Conservation (phyloP, 2,113 vertebrate genomes). For the Poecilia latipinna region DNA sequence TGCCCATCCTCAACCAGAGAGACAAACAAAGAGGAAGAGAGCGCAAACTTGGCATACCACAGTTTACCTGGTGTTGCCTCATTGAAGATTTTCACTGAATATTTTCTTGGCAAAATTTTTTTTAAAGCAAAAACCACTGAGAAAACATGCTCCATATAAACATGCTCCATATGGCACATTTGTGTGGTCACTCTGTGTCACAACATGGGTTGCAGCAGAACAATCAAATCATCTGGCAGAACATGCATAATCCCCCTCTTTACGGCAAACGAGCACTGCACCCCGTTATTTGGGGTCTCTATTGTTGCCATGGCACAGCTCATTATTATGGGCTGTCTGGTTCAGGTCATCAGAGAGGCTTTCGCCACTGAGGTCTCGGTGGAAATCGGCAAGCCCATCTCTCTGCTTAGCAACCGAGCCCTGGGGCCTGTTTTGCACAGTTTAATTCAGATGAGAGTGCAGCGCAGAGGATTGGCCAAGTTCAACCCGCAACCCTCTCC, state of each 20-base stretch:
- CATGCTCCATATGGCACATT: slow-evolving; percentile 40
- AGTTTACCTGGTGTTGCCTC: slow-evolving; percentile 26
- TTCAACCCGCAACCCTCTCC: slow-evolving; percentile 24
- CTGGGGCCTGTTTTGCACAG: slow-evolving; percentile 84
- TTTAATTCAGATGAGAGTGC: slow-evolving; percentile 84
- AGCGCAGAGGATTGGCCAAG: slow-evolving; percentile 76
- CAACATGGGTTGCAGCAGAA: slow-evolving; percentile 41
- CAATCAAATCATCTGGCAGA: slow-evolving; percentile 58
- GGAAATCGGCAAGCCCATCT: slow-evolving; percentile 80
- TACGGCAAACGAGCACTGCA: slow-evolving; percentile 51
- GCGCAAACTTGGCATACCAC: slow-evolving; percentile 52
- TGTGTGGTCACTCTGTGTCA: slow-evolving; percentile 51
- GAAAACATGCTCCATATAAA: slow-evolving; percentile 41
- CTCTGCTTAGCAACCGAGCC: slow-evolving; percentile 85
- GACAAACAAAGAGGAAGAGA: slow-evolving; percentile 65
- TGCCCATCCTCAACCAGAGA: slow-evolving; percentile 55
- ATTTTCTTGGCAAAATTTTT: slow-evolving; percentile 33
- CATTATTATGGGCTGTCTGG: slow-evolving; percentile 78
- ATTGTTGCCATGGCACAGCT: slow-evolving; percentile 71
- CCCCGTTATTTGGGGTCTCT: slow-evolving; percentile 69
- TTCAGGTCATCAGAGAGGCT: slow-evolving; percentile 78
- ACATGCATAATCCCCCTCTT: slow-evolving; percentile 67
- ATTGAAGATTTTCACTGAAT: slow-evolving; percentile 35
- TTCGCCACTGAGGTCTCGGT: slow-evolving; percentile 77
- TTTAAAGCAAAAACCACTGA: slow-evolving; percentile 20